Evolutionary conservation across 2,113 vertebrate genomes (phyloP).

Genomic region (Poeciliopsis occidentalis): DNA sequence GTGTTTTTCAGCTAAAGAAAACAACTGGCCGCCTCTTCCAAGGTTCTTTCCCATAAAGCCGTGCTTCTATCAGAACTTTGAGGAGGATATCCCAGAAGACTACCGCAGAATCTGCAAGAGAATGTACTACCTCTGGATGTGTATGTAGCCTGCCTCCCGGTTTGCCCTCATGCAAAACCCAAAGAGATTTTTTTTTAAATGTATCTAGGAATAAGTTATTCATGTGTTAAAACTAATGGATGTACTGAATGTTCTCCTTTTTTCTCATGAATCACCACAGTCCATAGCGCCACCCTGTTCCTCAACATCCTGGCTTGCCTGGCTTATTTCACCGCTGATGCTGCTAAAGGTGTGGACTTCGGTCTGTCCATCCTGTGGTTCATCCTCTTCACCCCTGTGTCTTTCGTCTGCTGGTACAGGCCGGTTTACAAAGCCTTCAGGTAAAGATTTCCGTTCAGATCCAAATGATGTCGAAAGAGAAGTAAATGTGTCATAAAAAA

Average conservation of each 20-base stretch:
- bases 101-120: slow-evolving; percentile 93
- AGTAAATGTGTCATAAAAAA: no score
- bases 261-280: slow-evolving; percentile 68
- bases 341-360: slow-evolving; percentile 84
- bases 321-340: slow-evolving; percentile 82
- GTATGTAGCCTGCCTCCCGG: slow-evolving; percentile 72
- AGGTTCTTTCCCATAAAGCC: slow-evolving; percentile 88
- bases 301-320: slow-evolving; percentile 95
- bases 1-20: slow-evolving; percentile 84
- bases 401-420: slow-evolving; percentile 97
- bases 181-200: not conserved
- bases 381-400: slow-evolving; percentile 92
- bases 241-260: not conserved
- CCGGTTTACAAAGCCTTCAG: slow-evolving; percentile 97
- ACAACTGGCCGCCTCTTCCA: slow-evolving; percentile 97
- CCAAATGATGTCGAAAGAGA: not conserved
- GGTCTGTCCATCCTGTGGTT: slow-evolving; percentile 97
- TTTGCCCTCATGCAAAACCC: not conserved
- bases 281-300: slow-evolving; percentile 91
- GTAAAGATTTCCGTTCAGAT: slow-evolving; percentile 64
- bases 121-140: slow-evolving; percentile 98
- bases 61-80: slow-evolving; percentile 97
- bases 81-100: slow-evolving; percentile 92
- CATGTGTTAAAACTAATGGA: not conserved
- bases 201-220: not conserved